Evolutionary conservation across 2,888 invertebrate species (phyloP).

Genomic region (Ochlodes sylvanus): DNA sequence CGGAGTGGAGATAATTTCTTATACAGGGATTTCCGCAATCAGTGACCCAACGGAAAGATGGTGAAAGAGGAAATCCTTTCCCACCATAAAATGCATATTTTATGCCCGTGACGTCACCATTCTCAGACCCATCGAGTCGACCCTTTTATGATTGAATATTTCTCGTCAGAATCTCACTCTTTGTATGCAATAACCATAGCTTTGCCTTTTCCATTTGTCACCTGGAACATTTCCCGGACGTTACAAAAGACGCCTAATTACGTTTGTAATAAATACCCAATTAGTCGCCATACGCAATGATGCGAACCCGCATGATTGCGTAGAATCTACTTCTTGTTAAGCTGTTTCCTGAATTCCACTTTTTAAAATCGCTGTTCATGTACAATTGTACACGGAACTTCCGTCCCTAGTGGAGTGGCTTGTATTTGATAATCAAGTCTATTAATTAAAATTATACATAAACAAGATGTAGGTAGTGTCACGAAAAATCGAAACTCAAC

Average conservation of each 20-base stretch:
- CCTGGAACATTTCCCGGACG: background rate
- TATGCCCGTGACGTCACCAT: too few relatives aligned
- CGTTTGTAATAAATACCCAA: background rate
- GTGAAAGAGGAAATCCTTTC: too few relatives aligned
- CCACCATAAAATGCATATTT: too few relatives aligned
- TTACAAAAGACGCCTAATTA: background rate
- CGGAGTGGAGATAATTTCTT: background rate
- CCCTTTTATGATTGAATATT: too few relatives aligned
- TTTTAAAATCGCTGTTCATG: slow-evolving; percentile 2
- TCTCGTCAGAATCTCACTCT: too few relatives aligned
- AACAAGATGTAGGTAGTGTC: too few relatives aligned
- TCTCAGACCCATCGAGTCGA: too few relatives aligned
- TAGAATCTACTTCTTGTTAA: background rate
- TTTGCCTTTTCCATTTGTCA: background rate
- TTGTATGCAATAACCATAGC: background rate
- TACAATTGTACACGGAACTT: slow-evolving; percentile 11
- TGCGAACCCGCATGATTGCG: slow-evolving; percentile 7
- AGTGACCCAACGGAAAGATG: too few relatives aligned
- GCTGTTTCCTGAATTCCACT: slow-evolving; percentile 13
- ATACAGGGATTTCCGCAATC: too few relatives aligned
- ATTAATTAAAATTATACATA: background rate
- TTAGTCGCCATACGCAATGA: slow-evolving; percentile 25
- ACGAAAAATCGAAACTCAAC: too few relatives aligned
- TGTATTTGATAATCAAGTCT: background rate
- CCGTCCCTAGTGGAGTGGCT: background rate